These are phyloP conservation scores for Myoxocephalus aenaeus DNA, from an alignment of 2,797 vertebrate species.

Conservation along the genomic window DNA sequence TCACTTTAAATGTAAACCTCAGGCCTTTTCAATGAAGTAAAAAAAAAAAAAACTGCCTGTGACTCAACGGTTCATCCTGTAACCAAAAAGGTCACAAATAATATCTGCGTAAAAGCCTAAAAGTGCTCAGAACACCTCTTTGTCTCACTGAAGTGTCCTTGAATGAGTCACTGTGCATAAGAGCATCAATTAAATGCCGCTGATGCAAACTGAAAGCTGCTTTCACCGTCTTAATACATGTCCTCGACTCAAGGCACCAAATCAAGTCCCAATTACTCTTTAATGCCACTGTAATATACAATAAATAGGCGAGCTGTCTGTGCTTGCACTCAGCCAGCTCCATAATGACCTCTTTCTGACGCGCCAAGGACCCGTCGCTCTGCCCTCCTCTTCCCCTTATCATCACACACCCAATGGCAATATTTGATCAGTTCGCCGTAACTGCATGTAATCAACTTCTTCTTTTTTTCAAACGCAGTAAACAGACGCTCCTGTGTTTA, in stretches of 20 bases:
- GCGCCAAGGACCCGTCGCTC: slow-evolving; percentile 32
- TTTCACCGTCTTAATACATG: slow-evolving; percentile 20
- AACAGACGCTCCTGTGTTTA: slow-evolving; percentile 31
- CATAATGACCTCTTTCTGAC: slow-evolving; percentile 40
- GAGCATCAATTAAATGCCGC: slow-evolving; percentile 48
- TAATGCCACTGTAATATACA: slow-evolving; percentile 47
- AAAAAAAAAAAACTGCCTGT: slow-evolving; percentile 1
- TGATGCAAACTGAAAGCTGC: slow-evolving; percentile 19
- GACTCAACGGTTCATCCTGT: slow-evolving; percentile 30
- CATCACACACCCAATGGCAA: slow-evolving; percentile 34
- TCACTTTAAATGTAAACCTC: slow-evolving; percentile 14
- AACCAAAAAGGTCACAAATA: slow-evolving; percentile 49
- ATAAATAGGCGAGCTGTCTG: slow-evolving; percentile 47
- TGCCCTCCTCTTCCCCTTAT: slow-evolving; percentile 19
- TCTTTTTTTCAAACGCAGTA: too few relatives aligned
- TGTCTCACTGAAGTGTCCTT: slow-evolving; percentile 43
- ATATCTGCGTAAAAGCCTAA: slow-evolving; percentile 10
- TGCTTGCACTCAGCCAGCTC: slow-evolving; percentile 20
- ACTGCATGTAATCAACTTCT: slow-evolving; percentile 42
- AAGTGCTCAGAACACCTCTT: slow-evolving; percentile 31
- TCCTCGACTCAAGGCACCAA: slow-evolving; percentile 6
- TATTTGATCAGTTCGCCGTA: slow-evolving; percentile 67
- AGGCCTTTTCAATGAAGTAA: neutral
- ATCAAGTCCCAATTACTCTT: slow-evolving; percentile 35
- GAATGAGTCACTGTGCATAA: slow-evolving; percentile 44